Evolutionary conservation across 2,888 invertebrate genomes (phyloP).

Genomic region (Drosophila ezoana): DNA sequence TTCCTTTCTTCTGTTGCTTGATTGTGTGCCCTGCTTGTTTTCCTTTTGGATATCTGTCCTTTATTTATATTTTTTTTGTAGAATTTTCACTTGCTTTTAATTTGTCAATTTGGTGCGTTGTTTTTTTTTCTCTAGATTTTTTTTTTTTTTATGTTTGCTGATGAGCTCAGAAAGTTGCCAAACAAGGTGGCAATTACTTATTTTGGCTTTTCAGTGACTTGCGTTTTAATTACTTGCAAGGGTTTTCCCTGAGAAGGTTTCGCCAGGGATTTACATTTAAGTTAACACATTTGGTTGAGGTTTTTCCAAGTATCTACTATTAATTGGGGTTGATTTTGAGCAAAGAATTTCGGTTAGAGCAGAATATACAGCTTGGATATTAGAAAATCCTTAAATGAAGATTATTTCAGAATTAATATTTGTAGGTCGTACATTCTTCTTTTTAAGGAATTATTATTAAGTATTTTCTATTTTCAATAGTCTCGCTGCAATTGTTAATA

Average conservation of each 20-base stretch:
- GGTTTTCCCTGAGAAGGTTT: constrained; percentile 5
- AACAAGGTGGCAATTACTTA: constrained; percentile 81
- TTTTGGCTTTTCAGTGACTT: constrained; percentile 59
- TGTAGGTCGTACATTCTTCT: neutral
- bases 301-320: constrained; percentile 1
- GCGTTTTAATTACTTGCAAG: constrained; percentile 64
- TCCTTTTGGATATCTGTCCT: constrained; percentile 53
- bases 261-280: constrained; percentile 32
- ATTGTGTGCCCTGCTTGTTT: constrained; percentile 64
- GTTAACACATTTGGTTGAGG: constrained; percentile 22
- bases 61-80: constrained; percentile 28
- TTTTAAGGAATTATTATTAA: no score
- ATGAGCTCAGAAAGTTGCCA: constrained; percentile 67
- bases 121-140: constrained; percentile 16
- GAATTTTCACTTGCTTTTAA: constrained; percentile 75
- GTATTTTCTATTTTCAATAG: no score
- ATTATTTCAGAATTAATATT: no score
- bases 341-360: neutral
- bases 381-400: neutral
- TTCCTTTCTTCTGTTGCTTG: constrained; percentile 60
- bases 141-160: constrained; percentile 55
- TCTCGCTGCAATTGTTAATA: no score
- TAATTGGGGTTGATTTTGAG: neutral
- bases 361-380: no score
- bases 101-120: constrained; percentile 73